A percentile compares a stretch with the other conserved stretches of the same genome.
Evolutionary conservation across 2,113 vertebrate species (phyloP).

Genomic region (Catharus bicknelli): DNA sequence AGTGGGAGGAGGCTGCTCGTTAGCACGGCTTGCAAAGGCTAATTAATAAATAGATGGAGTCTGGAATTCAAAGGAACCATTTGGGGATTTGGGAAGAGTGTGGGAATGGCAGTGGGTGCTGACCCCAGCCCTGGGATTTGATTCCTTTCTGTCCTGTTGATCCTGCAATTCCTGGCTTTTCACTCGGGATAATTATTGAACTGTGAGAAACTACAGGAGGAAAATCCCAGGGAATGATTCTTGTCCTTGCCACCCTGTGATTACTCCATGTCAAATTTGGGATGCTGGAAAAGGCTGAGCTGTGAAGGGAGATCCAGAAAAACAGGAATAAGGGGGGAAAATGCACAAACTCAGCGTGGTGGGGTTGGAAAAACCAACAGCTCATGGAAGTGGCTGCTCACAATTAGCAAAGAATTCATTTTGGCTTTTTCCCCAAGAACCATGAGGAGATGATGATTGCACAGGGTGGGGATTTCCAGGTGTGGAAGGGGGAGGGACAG

Average conservation of each 20-base stretch:
- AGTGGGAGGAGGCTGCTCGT: not conserved
- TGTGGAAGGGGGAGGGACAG: not conserved
- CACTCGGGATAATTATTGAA: not conserved
- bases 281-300: not conserved
- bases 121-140: not conserved
- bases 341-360: rapidly evolving
- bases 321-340: not conserved
- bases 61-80: not conserved
- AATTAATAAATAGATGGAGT: not conserved
- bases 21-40: not conserved
- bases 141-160: not conserved
- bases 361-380: not conserved
- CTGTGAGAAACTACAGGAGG: not conserved
- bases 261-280: not conserved
- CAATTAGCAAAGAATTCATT: not conserved
- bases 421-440: not conserved
- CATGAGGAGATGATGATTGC: rapidly evolving
- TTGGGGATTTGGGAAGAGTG: not conserved
- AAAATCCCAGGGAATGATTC: not conserved
- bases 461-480: not conserved
- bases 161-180: not conserved
- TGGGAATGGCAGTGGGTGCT: not conserved
- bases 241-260: not conserved
- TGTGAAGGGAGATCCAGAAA: not conserved
- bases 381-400: rapidly evolving